phyloP scores from a whole-genome alignment of 2,113 vertebrate genomes.

The Neotoma lepida region DNA sequence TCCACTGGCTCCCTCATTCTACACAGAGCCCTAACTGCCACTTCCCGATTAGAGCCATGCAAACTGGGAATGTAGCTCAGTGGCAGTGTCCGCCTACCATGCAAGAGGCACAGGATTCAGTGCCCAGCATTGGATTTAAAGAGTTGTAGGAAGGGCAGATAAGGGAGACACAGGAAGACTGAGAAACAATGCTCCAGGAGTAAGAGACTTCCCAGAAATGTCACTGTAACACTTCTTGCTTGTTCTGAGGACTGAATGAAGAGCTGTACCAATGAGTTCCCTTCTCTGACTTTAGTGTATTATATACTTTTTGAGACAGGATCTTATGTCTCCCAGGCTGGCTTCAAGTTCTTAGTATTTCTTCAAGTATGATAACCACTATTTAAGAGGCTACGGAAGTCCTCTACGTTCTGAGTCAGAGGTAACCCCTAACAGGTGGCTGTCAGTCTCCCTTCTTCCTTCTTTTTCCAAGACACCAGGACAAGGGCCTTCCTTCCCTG shows the following conservation, averaged over 20 bases:
- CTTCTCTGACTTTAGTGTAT: neutral
- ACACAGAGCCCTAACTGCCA: neutral
- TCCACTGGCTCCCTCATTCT: neutral
- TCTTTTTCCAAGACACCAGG: neutral
- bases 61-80: neutral
- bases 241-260: neutral
- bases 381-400: neutral
- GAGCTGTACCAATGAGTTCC: neutral
- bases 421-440: neutral
- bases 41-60: neutral
- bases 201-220: neutral
- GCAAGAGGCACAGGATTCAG: neutral
- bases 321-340: neutral
- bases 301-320: neutral
- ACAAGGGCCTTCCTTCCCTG: neutral
- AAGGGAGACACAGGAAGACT: neutral
- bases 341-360: neutral
- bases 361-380: neutral
- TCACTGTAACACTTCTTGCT: neutral
- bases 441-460: neutral
- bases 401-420: neutral
- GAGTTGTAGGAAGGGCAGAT: neutral
- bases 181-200: neutral
- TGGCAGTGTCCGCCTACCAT: neutral
- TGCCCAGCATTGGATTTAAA: neutral